A percentile compares a stretch with the other conserved stretches of the same genome.
Conservation (phyloP, 2,888 invertebrate genomes). For the Phortica magna region DNA sequence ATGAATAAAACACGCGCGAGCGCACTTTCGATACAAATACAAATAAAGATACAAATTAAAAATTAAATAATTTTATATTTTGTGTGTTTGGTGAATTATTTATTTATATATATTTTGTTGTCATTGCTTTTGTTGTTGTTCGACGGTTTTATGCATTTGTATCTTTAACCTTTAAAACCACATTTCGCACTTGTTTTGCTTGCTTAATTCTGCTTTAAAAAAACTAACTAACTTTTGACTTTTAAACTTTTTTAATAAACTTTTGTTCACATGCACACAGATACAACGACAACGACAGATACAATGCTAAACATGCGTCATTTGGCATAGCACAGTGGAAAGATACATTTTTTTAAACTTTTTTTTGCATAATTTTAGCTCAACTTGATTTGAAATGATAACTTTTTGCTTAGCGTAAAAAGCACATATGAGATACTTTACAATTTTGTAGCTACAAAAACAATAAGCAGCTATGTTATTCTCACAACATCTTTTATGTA, state of each 20-base stretch:
- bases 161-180: slow-evolving; percentile 43
- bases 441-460: slow-evolving; percentile 10
- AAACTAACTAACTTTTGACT: slow-evolving; percentile 57
- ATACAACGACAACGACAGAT: neutral
- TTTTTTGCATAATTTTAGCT: too few relatives aligned
- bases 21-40: neutral
- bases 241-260: slow-evolving; percentile 47
- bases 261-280: neutral
- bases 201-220: slow-evolving; percentile 40
- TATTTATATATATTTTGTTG: slow-evolving; percentile 37
- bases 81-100: neutral
- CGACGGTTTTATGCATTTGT: slow-evolving; percentile 42
- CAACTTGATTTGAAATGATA: too few relatives aligned
- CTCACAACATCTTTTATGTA: slow-evolving; percentile 19
- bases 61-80: neutral
- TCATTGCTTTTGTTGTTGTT: slow-evolving; percentile 23
- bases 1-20: slow-evolving; percentile 22
- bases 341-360: neutral
- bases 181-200: slow-evolving; percentile 50
- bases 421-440: neutral
- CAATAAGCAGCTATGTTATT: neutral
- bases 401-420: neutral
- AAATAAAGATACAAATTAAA: neutral
- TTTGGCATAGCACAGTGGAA: too few relatives aligned
- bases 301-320: neutral